These are phyloP conservation scores for Callithrix jacchus DNA, from an alignment of 2,113 vertebrate genomes.

Conservation along the genomic window DNA sequence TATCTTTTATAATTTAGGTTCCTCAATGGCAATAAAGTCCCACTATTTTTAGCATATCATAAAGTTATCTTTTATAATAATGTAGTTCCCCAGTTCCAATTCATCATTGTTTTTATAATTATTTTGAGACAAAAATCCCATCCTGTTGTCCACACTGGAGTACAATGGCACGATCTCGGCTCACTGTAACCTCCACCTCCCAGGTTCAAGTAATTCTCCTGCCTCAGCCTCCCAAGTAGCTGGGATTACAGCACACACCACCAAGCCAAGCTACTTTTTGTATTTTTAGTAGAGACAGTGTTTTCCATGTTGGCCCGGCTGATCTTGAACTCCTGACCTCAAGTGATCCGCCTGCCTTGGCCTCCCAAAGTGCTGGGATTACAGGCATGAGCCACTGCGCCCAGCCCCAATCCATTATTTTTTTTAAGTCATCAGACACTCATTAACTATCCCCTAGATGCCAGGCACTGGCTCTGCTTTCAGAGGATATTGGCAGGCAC, in stretches of 20 bases:
- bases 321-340: not conserved
- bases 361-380: not conserved
- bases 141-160: not conserved
- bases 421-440: not conserved
- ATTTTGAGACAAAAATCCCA: not conserved
- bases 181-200: not conserved
- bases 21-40: not conserved
- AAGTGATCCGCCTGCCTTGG: not conserved
- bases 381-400: not conserved
- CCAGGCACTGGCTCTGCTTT: not conserved
- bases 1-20: not conserved
- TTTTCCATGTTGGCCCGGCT: not conserved
- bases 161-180: not conserved
- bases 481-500: not conserved
- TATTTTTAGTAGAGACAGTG: not conserved
- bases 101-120: too few species aligned
- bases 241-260: not conserved
- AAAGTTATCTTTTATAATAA: not conserved
- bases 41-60: not conserved
- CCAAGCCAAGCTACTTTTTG: not conserved
- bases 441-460: not conserved
- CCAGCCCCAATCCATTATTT: not conserved
- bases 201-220: too few species aligned
- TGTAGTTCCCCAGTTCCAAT: too few species aligned
- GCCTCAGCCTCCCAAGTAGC: not conserved